Base-by-base conservation (phyloP, 2,113 vertebrate species). In the Oryzias woworae region DNA sequence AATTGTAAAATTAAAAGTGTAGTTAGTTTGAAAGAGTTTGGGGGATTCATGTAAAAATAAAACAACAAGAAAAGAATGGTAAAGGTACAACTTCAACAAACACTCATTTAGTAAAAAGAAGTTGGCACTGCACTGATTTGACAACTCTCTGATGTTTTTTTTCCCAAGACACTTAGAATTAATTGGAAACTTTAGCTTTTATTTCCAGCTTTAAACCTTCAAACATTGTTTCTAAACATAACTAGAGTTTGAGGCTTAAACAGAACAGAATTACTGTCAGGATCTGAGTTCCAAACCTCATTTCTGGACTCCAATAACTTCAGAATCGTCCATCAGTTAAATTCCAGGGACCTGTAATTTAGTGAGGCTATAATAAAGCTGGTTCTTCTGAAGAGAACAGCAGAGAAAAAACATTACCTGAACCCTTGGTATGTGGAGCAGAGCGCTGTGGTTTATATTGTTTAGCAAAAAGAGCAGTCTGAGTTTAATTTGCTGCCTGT, bases 401-500 rank as follows among this genome's bases (percentile, higher is more conserved):
- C 43, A 58, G 44, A 65, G 57, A 14, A 73, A 70, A 50, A 63
- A 48, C 50, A 48, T 72, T 7, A 79, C 70, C 73, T 69, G 51
- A 62, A 43, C 50, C 53, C 36, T 44, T 43, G 58, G 70, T 44
- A 55, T 69, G 62, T 23, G 55, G 49, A 51, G 18, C 64, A 15
- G 22, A 23, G 53, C 26, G 54, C 66, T 63, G 41, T 58, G 56
- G 73, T 75, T 68, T 65, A 12, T 16, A 66, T 71, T 73, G 36
- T 53, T 73, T 57, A 46, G 72, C 69, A 76, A 73, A 73, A 26
- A 36, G 53, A 72, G 64, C 28, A 53, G 53, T 31, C 54, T 62
- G 57, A 52, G 3, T 59, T 56, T 26, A 70, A 47, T 69, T 73
- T 67, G 60, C 36, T 58, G 58, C 77, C 66, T 85, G 42, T 68